Percentiles rank a stretch among this genome's conserved stretches.
Evolutionary conservation across 1,140 invertebrate species (phyloP).

Genomic region (Drosophila triauraria): DNA sequence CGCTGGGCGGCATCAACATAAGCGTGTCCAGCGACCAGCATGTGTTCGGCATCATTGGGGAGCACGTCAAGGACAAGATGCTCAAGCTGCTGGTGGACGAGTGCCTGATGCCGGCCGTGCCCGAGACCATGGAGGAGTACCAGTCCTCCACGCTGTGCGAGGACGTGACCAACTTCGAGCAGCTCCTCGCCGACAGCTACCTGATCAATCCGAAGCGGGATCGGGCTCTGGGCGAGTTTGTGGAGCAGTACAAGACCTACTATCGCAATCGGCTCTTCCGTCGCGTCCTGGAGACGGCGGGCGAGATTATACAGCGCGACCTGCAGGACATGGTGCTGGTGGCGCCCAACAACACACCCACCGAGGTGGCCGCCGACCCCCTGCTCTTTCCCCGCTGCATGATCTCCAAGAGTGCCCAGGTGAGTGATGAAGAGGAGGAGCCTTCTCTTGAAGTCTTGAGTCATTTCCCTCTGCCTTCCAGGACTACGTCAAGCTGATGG

Average conservation of each 20-base stretch:
- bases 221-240: conserved; percentile 88
- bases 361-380: conserved; percentile 63
- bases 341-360: conserved; percentile 85
- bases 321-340: conserved; percentile 91
- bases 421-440: background rate
- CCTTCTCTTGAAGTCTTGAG: background rate
- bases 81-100: conserved; percentile 89
- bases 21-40: conserved; percentile 85
- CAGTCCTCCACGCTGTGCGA: conserved; percentile 88
- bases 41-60: conserved; percentile 88
- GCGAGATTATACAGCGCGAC: conserved; percentile 92
- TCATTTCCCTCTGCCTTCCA: conserved; percentile 49
- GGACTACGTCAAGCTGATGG: conserved; percentile 90
- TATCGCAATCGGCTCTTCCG: conserved; percentile 93
- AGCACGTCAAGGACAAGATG: conserved; percentile 88
- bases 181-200: conserved; percentile 86
- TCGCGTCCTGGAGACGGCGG: conserved; percentile 89
- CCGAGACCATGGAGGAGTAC: conserved; percentile 89
- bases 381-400: conserved; percentile 87
- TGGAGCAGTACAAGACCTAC: conserved; percentile 91
- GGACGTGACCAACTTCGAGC: conserved; percentile 89
- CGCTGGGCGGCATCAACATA: conserved; percentile 87
- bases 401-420: conserved; percentile 86
- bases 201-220: conserved; percentile 83
- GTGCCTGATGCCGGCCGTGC: conserved; percentile 91